Evolutionary conservation across 2,888 invertebrate genomes (phyloP).

Genomic region (Hydraecia micacea): DNA sequence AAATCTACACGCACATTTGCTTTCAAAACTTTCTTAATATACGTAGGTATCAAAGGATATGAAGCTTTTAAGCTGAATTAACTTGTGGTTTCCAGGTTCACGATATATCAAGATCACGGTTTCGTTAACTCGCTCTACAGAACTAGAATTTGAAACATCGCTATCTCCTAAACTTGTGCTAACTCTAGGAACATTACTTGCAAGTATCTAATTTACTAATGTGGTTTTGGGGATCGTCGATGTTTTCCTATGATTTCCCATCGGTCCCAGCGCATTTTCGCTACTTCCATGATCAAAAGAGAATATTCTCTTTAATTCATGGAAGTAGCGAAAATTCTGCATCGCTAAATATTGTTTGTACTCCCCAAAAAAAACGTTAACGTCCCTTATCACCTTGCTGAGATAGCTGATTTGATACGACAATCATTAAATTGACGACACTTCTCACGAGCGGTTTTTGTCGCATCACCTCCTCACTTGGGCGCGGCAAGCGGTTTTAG

Average conservation of each 20-base stretch:
- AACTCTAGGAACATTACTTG: neutral
- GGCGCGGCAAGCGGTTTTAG: slow-evolving; percentile 60
- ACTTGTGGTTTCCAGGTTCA: neutral
- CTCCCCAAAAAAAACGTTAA: slow-evolving; percentile 24
- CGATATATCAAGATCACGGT: neutral
- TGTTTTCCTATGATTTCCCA: neutral
- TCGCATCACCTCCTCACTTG: slow-evolving; percentile 57
- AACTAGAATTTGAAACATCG: neutral
- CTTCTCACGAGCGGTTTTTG: slow-evolving; percentile 40
- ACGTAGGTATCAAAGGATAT: neutral
- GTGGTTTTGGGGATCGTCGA: neutral
- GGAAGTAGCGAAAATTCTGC: neutral
- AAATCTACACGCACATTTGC: neutral
- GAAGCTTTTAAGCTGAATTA: neutral
- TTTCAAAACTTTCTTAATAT: neutral
- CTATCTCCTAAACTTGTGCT: neutral
- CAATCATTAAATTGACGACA: slow-evolving; percentile 55
- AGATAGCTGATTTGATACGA: slow-evolving; percentile 51
- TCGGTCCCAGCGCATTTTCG: neutral
- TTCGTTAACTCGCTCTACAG: neutral
- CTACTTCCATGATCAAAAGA: no score
- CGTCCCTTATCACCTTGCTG: slow-evolving; percentile 36
- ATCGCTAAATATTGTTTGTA: slow-evolving; percentile 2
- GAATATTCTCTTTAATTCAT: neutral
- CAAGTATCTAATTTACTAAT: neutral